Percentiles rank a stretch among this genome's conserved stretches.
phyloP scores from a whole-genome alignment of 2,888 invertebrate species.

The Furcula furcula region DNA sequence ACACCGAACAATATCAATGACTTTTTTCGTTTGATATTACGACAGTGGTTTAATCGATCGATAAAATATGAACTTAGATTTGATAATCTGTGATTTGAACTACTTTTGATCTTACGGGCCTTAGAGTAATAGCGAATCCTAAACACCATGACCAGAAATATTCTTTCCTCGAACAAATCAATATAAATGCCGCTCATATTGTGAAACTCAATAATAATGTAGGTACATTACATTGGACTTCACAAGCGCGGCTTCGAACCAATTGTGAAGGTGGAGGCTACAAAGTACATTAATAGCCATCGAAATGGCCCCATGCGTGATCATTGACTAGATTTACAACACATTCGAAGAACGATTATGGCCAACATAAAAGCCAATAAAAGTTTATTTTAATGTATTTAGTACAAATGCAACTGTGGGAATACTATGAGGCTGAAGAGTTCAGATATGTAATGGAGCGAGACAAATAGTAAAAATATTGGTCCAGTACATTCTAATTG shows the following conservation, averaged over 20 bases:
- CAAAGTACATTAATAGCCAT: slow-evolving; percentile 31
- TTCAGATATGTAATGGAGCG: too few relatives aligned
- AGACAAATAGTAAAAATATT: too few relatives aligned
- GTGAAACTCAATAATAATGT: neutral
- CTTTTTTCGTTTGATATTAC: too few relatives aligned
- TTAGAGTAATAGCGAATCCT: too few relatives aligned
- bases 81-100: too few relatives aligned
- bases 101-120: too few relatives aligned
- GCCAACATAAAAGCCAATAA: slow-evolving; percentile 35
- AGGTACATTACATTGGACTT: slow-evolving; percentile 4
- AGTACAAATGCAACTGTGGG: slow-evolving; percentile 18
- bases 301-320: slow-evolving; percentile 28
- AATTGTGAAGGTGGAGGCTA: slow-evolving; percentile 23
- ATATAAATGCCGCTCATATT: slow-evolving; percentile 3
- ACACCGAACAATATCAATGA: too few relatives aligned
- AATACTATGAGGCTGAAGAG: too few relatives aligned
- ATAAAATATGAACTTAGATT: too few relatives aligned
- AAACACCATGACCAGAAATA: slow-evolving; percentile 1
- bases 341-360: slow-evolving; percentile 29
- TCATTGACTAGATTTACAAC: slow-evolving; percentile 38
- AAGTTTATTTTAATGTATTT: slow-evolving; percentile 31
- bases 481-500: too few relatives aligned
- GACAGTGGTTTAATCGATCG: too few relatives aligned
- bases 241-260: slow-evolving; percentile 12
- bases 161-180: slow-evolving; percentile 12